Percentiles rank a stretch among this genome's conserved stretches.
Conservation (phyloP, 2,888 invertebrate genomes). For the Dryobota labecula region DNA sequence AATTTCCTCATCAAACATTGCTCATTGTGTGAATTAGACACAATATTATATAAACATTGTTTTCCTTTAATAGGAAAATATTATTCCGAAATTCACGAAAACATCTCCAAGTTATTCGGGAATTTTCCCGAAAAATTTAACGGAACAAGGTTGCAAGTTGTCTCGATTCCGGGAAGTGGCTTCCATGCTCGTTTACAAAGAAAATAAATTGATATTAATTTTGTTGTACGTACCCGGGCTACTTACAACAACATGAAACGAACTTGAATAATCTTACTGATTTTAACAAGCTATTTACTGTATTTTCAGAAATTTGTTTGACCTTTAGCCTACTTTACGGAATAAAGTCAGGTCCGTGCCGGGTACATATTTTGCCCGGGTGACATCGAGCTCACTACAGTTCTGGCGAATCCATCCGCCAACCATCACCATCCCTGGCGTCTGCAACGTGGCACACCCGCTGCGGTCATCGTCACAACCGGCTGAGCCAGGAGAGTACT, state of each 20-base stretch:
- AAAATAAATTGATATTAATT: constrained; percentile 34
- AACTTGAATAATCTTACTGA: not conserved
- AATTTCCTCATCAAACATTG: not conserved
- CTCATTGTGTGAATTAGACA: not conserved
- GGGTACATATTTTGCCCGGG: too few relatives aligned
- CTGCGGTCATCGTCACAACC: too few relatives aligned
- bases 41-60: not conserved
- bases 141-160: not conserved
- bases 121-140: constrained; percentile 20
- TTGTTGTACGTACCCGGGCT: constrained; percentile 3
- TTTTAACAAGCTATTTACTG: not conserved
- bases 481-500: too few relatives aligned
- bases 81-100: constrained; percentile 6
- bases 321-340: not conserved
- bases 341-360: too few relatives aligned
- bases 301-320: constrained; percentile 11
- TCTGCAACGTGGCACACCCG: too few relatives aligned
- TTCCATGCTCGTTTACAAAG: not conserved
- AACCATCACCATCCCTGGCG: too few relatives aligned
- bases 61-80: constrained; percentile 9
- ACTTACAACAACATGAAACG: constrained; percentile 2
- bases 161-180: constrained; percentile 12
- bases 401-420: too few relatives aligned
- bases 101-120: not conserved
- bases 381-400: too few relatives aligned